phyloP scores from a whole-genome alignment of 2,113 vertebrate species.

The Ptychochromis oligacanthus region DNA sequence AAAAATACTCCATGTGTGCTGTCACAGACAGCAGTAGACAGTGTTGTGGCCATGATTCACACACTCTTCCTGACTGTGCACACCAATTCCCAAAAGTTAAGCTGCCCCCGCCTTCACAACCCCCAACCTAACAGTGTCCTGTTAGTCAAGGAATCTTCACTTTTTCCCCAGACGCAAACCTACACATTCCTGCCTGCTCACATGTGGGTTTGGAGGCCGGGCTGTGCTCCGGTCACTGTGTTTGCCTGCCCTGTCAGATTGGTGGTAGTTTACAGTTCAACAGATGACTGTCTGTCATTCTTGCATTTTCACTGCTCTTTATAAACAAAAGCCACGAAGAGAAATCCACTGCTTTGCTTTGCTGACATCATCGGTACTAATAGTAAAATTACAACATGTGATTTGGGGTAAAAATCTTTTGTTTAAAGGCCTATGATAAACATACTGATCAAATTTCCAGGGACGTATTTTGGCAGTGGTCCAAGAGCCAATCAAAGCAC shows the following conservation, averaged over 20 bases:
- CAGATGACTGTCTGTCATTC: constrained; percentile 6
- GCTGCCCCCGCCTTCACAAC: neutral
- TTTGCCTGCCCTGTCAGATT: constrained; percentile 34
- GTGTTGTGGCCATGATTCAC: constrained; percentile 55
- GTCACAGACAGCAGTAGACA: neutral
- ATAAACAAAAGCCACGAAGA: constrained; percentile 28
- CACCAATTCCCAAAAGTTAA: constrained; percentile 62
- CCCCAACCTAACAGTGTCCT: constrained; percentile 58
- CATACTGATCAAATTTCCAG: constrained; percentile 60
- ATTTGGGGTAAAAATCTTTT: constrained; percentile 44
- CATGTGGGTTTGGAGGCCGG: constrained; percentile 64
- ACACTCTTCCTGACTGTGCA: constrained; percentile 28
- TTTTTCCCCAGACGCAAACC: constrained; percentile 53
- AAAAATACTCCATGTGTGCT: neutral
- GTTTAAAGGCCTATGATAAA: constrained; percentile 46
- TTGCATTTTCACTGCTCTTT: neutral
- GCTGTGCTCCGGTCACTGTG: constrained; percentile 53
- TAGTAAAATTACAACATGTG: constrained; percentile 26
- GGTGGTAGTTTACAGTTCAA: constrained; percentile 28
- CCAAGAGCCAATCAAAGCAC: constrained; percentile 63
- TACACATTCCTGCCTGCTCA: constrained; percentile 71
- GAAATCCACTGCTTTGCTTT: constrained; percentile 6
- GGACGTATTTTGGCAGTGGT: constrained; percentile 33
- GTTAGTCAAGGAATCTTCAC: constrained; percentile 68
- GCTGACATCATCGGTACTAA: constrained; percentile 31